Evolutionary conservation across 2,888 invertebrate genomes (phyloP).

Genomic region (Xylocampa areola): DNA sequence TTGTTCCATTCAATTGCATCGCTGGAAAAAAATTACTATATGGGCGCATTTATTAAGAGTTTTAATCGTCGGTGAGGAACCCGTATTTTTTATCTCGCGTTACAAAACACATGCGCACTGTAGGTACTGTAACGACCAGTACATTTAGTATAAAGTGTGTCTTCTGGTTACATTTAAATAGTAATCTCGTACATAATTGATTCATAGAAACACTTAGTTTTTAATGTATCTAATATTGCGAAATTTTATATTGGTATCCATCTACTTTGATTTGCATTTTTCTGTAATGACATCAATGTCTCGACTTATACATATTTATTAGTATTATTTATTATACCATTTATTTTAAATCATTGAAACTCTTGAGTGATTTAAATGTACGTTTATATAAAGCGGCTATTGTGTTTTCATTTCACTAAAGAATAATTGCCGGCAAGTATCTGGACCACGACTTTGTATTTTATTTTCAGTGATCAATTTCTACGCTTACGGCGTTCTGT

Average conservation of each 20-base stretch:
- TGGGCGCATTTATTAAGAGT: conserved; percentile 66
- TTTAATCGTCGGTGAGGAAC: conserved; percentile 66
- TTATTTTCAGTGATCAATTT: conserved; percentile 75
- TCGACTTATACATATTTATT: conserved; percentile 82
- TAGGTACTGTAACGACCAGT: conserved; percentile 29
- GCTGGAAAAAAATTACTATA: conserved; percentile 66
- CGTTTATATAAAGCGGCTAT: conserved; percentile 77
- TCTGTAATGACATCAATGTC: conserved; percentile 78
- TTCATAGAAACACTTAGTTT: conserved; percentile 61
- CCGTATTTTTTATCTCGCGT: conserved; percentile 60
- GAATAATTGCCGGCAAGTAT: conserved; percentile 72
- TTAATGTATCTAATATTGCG: conserved; percentile 64
- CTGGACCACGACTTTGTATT: conserved; percentile 75
- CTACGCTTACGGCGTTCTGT: conserved; percentile 68
- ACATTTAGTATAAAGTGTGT: conserved; percentile 40
- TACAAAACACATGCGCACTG: conserved; percentile 54
- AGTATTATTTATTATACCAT: conserved; percentile 81
- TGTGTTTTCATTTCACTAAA: conserved; percentile 78
- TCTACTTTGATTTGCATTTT: conserved; percentile 78
- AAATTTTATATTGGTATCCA: conserved; percentile 67
- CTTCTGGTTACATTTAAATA: conserved; percentile 43
- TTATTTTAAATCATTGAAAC: conserved; percentile 79
- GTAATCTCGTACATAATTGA: conserved; percentile 50
- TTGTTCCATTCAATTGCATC: conserved; percentile 83
- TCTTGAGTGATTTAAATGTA: conserved; percentile 77